Evolutionary conservation across 2,888 invertebrate species (phyloP).

Genomic region (Lasioglossum villosulum): DNA sequence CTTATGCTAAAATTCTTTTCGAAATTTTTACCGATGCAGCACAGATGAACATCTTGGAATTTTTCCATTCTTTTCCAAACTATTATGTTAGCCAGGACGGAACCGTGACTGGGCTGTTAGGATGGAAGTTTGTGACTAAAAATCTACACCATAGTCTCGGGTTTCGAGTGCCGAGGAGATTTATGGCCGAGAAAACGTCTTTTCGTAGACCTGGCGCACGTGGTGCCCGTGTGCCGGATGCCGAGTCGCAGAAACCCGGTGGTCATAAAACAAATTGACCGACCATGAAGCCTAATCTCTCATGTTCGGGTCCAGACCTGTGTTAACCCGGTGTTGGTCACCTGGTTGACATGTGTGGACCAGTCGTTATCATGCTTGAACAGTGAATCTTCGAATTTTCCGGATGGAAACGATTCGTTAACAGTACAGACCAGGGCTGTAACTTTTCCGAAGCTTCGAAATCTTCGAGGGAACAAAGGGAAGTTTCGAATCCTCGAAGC

Average conservation of each 20-base stretch:
- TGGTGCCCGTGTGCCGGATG: background rate
- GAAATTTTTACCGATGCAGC: background rate
- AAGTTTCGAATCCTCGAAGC: too few species aligned
- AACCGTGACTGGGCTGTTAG: background rate
- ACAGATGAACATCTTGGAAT: background rate
- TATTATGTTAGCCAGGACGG: background rate
- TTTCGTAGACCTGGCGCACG: background rate
- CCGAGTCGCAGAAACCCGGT: background rate
- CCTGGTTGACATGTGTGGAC: background rate
- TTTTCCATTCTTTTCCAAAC: background rate
- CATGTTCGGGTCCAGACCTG: background rate
- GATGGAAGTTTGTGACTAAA: background rate
- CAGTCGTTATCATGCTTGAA: background rate
- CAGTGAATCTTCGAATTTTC: background rate
- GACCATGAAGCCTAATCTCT: background rate
- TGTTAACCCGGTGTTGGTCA: background rate
- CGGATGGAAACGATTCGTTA: background rate
- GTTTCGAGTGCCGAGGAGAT: background rate
- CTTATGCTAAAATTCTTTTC: too few species aligned
- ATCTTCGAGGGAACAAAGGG: too few species aligned
- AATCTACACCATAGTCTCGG: background rate
- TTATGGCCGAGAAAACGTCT: background rate
- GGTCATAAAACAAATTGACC: slow-evolving; percentile 5
- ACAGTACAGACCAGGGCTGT: too few species aligned
- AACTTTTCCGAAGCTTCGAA: too few species aligned